phyloP scores from a whole-genome alignment of 2,888 invertebrate genomes.

The Himalopsyche kuldschensis region DNA sequence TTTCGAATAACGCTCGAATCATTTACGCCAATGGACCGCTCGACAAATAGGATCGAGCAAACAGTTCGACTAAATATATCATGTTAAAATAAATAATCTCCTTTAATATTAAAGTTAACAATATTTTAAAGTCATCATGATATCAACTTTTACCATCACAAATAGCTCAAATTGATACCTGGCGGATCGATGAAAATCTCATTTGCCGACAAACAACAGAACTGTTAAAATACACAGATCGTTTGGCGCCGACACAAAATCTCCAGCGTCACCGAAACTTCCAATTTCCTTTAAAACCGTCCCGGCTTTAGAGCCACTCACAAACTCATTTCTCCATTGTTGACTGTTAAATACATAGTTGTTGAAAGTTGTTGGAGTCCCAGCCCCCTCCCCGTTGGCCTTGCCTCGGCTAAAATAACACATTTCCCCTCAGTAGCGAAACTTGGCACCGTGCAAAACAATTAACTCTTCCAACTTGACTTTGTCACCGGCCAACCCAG shows the following conservation, averaged over 20 bases:
- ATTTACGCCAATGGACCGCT: too few species aligned
- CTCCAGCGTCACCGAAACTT: not conserved
- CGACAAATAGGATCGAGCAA: too few species aligned
- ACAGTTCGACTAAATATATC: too few species aligned
- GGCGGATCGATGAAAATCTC: not conserved
- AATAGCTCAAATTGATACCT: not conserved
- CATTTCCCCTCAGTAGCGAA: not conserved
- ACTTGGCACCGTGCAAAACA: slow-evolving; percentile 26
- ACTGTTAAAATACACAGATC: not conserved
- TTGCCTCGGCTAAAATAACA: slow-evolving; percentile 12
- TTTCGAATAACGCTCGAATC: too few species aligned
- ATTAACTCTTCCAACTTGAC: slow-evolving; percentile 25
- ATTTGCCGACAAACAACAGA: not conserved
- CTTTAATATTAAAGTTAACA: too few species aligned
- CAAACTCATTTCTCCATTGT: not conserved
- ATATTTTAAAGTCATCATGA: too few species aligned
- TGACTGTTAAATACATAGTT: not conserved
- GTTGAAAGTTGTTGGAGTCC: not conserved
- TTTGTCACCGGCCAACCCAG: not conserved
- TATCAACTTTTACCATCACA: too few species aligned
- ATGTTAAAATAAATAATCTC: too few species aligned
- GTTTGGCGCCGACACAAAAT: not conserved
- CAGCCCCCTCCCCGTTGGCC: not conserved
- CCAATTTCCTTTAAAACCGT: not conserved
- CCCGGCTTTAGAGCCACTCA: not conserved